Conservation (phyloP, 2,797 vertebrate genomes). For the Ispidina picta region DNA sequence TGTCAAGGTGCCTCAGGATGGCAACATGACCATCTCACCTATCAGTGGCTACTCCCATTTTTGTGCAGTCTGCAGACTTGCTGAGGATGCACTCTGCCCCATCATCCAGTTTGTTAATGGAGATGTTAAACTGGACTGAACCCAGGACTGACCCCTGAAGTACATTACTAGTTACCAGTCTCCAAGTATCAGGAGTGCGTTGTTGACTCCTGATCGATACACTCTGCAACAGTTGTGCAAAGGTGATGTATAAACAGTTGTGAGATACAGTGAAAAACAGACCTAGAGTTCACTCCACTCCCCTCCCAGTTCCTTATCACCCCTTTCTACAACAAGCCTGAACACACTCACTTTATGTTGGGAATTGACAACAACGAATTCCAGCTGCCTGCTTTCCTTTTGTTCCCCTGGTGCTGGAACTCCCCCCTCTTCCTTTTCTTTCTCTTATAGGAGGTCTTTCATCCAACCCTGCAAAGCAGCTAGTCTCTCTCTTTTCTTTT, state of each 20-base stretch:
- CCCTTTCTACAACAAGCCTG: background rate
- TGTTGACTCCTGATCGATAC: background rate
- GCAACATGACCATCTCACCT: background rate
- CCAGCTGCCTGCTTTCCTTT: background rate
- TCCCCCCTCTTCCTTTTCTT: background rate
- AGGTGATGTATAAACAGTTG: background rate
- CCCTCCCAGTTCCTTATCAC: background rate
- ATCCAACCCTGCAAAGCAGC: background rate
- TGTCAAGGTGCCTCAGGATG: background rate
- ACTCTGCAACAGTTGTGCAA: background rate
- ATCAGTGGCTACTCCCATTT: background rate
- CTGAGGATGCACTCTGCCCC: background rate
- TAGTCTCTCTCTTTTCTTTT: background rate
- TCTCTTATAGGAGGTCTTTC: background rate
- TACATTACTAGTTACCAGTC: accelerated
- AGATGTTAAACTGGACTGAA: background rate
- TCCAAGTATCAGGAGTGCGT: background rate
- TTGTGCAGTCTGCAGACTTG: background rate
- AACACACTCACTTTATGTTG: background rate
- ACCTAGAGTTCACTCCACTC: background rate
- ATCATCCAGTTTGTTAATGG: background rate
- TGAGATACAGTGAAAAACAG: background rate
- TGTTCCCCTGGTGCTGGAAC: background rate
- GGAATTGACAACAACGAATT: background rate
- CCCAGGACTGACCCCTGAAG: background rate